These are phyloP conservation scores for Anas capensis DNA, from an alignment of 2,797 vertebrate species.

Conservation along the genomic window DNA sequence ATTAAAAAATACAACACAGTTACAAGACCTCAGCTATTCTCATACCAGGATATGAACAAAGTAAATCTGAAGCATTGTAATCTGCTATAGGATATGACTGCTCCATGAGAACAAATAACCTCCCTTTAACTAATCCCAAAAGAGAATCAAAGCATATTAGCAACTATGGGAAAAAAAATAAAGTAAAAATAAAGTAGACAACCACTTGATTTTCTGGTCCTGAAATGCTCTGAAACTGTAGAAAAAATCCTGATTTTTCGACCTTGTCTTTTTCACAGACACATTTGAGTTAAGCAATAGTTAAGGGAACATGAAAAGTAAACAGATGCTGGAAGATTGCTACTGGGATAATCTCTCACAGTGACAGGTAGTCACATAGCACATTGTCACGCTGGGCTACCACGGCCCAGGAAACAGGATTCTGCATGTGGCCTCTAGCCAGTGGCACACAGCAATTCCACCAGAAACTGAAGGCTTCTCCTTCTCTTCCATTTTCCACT, in stretches of 20 bases:
- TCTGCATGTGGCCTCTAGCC: neutral
- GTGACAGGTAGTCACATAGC: neutral
- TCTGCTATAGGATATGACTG: neutral
- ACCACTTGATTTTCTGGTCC: no score
- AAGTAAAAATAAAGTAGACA: neutral
- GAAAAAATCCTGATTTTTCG: neutral
- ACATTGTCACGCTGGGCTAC: neutral
- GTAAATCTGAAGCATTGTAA: neutral
- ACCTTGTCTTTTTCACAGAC: neutral
- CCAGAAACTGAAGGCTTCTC: neutral
- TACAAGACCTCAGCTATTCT: neutral
- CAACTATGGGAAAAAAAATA: neutral
- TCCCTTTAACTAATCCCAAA: neutral
- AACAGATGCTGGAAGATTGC: neutral
- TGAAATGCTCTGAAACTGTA: neutral
- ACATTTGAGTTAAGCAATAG: neutral
- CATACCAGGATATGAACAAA: neutral
- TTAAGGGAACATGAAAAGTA: neutral
- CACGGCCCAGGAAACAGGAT: neutral
- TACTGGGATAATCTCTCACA: neutral
- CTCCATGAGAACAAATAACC: neutral
- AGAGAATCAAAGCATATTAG: neutral
- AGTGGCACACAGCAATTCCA: neutral
- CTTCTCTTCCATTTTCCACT: neutral
- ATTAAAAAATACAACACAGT: neutral